Conservation (phyloP, 2,113 vertebrate species). For the Isichthys henryi region DNA sequence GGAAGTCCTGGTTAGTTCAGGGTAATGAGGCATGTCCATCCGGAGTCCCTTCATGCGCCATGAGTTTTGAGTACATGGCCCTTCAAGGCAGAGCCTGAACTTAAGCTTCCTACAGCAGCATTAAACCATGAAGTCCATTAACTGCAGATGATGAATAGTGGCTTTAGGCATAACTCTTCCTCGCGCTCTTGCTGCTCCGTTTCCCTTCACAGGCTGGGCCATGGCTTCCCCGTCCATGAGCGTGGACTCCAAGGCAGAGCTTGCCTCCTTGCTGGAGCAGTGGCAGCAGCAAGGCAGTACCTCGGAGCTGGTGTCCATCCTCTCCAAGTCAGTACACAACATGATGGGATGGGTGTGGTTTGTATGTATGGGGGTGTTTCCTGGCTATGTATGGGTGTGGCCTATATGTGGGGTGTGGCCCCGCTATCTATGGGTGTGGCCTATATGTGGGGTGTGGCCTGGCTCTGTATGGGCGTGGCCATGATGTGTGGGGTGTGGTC, state of each 20-base stretch:
- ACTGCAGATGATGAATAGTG: not conserved
- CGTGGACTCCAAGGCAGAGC: slow-evolving; percentile 96
- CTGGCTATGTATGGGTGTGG: not conserved
- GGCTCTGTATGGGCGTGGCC: not conserved
- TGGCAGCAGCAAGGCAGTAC: slow-evolving; percentile 88
- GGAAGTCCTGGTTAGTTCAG: not conserved
- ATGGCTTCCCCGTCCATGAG: slow-evolving; percentile 75
- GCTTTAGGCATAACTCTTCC: not conserved
- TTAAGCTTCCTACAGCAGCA: not conserved
- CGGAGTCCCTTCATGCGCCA: not conserved
- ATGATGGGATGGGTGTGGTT: not conserved
- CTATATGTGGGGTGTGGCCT: not conserved
- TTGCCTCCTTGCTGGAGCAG: slow-evolving; percentile 88
- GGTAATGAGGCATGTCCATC: not conserved
- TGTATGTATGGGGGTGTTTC: not conserved
- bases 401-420: not conserved
- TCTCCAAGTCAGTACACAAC: slow-evolving; percentile 75
- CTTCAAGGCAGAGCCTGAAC: not conserved
- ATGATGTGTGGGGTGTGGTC: not conserved
- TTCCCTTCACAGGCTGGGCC: slow-evolving; percentile 53
- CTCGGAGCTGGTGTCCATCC: slow-evolving; percentile 81
- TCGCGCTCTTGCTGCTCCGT: not conserved
- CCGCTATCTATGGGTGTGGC: not conserved
- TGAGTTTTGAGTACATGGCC: not conserved
- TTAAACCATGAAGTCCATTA: not conserved